Conservation (phyloP, 92 coral and sea anemone species). For the Pocillopora grandis region DNA sequence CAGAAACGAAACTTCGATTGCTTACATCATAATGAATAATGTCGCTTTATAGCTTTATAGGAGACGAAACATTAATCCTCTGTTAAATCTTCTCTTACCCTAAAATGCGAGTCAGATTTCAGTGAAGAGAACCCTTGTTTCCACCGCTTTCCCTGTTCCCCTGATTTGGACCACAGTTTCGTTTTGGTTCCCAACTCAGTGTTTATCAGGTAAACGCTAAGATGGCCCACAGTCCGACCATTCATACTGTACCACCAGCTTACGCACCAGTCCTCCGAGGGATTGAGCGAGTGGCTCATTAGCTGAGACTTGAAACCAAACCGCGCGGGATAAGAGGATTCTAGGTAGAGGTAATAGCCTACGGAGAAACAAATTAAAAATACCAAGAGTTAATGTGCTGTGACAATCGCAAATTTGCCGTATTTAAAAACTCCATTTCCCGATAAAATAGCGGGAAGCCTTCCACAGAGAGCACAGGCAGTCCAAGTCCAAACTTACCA, state of each 20-base stretch:
- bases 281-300: constrained; percentile 52
- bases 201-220: constrained; percentile 65
- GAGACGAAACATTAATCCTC: background rate
- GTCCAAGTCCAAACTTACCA: constrained; percentile 40
- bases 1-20: no score
- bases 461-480: background rate
- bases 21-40: no score
- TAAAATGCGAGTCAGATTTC: constrained; percentile 60
- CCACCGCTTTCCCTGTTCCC: constrained; percentile 87
- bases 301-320: constrained; percentile 79
- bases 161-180: constrained; percentile 73
- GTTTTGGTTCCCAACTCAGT: constrained; percentile 54
- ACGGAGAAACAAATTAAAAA: background rate
- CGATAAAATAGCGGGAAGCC: background rate
- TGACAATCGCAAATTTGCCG: no score
- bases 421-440: no score
- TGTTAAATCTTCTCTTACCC: constrained; percentile 38
- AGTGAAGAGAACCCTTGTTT: constrained; percentile 54
- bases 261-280: constrained; percentile 66
- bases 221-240: constrained; percentile 75
- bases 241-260: constrained; percentile 87
- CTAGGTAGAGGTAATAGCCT: constrained; percentile 81
- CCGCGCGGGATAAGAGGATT: constrained; percentile 85
- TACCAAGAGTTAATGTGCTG: background rate
- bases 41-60: background rate